Percentiles rank a stretch among this genome's conserved stretches.
These are phyloP conservation scores for Psettodes erumei DNA, from an alignment of 2,113 vertebrate species.

Conservation along the genomic window DNA sequence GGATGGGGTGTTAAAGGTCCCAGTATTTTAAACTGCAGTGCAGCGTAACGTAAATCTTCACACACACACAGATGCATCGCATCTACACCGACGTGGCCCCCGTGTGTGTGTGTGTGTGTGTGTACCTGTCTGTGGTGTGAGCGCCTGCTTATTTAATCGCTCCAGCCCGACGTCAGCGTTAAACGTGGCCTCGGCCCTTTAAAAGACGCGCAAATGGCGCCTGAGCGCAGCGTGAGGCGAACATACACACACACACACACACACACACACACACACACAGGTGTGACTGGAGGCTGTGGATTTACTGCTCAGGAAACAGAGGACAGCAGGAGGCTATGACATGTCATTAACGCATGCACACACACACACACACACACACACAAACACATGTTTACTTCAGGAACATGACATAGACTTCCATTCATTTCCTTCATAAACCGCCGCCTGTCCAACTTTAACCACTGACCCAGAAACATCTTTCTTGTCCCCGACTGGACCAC, in stretches of 20 bases:
- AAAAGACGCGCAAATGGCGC: constrained; percentile 44
- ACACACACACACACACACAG: constrained; percentile 33
- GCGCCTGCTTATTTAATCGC: background rate
- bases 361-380: constrained; percentile 20
- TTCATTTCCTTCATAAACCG: too few species aligned
- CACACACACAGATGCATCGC: background rate
- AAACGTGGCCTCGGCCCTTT: constrained; percentile 15
- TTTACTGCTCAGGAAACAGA: constrained; percentile 62
- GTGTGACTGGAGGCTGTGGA: constrained; percentile 50
- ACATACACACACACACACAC: constrained; percentile 7
- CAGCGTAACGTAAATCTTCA: background rate
- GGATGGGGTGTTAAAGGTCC: too few species aligned
- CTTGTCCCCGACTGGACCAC: too few species aligned
- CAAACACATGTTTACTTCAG: background rate
- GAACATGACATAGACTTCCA: too few species aligned
- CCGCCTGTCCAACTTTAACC: too few species aligned
- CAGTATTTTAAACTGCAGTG: background rate
- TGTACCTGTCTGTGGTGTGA: background rate
- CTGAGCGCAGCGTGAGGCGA: constrained; percentile 24
- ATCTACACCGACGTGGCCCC: background rate
- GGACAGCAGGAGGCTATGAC: constrained; percentile 53
- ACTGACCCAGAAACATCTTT: too few species aligned
- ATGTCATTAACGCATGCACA: constrained; percentile 51
- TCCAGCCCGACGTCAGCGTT: background rate
- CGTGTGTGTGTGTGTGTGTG: background rate